Evolutionary conservation across 37 sponge, comb jelly and placozoan genomes (phyloP).

Genomic region (Beroe ovata): DNA sequence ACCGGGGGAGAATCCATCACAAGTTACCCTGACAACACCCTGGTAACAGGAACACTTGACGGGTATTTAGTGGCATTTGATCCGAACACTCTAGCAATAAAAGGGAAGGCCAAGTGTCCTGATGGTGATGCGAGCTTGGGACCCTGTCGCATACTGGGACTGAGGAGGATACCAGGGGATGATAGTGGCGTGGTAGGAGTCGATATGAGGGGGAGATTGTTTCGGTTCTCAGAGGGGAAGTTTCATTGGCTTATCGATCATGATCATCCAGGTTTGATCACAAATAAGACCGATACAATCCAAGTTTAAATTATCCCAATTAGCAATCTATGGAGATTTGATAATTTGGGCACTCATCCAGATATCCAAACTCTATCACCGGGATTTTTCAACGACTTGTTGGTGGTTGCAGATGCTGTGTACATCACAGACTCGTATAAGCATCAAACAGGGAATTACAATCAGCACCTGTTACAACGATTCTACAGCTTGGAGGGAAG

Average conservation of each 20-base stretch:
- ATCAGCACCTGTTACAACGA: background rate
- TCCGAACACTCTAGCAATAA: background rate
- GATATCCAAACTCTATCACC: background rate
- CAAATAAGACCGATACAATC: too few species aligned
- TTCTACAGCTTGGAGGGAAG: constrained; percentile 16
- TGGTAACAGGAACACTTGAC: constrained; percentile 30
- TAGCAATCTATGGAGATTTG: too few species aligned
- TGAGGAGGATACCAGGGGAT: background rate
- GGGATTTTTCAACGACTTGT: constrained; percentile 51
- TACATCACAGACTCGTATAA: constrained; percentile 42
- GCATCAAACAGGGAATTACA: background rate
- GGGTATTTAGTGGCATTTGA: background rate
- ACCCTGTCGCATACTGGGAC: constrained; percentile 25
- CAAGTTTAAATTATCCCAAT: too few species aligned
- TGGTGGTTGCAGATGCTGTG: background rate
- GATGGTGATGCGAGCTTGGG: background rate
- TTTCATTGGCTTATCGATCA: constrained; percentile 1
- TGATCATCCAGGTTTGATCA: background rate
- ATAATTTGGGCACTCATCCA: too few species aligned
- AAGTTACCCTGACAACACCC: background rate
- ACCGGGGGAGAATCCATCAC: constrained; percentile 22
- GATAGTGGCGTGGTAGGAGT: background rate
- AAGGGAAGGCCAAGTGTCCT: constrained; percentile 34
- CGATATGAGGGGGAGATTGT: background rate
- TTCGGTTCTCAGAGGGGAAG: background rate